Base-by-base conservation (phyloP, 2,888 invertebrate genomes). In the Hypsopygia costalis region DNA sequence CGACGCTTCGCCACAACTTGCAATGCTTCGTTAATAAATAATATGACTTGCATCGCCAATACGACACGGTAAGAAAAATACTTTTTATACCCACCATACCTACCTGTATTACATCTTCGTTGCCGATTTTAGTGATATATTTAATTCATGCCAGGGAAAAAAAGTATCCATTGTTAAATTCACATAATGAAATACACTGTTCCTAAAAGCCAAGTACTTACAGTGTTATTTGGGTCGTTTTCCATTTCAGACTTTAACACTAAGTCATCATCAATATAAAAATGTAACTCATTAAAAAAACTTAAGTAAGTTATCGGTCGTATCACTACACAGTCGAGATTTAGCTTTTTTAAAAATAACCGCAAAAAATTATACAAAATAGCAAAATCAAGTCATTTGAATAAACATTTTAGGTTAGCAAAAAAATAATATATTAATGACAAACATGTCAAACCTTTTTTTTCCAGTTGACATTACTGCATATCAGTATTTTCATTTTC, bases 371-470 rank as follows among this genome's bases (percentile, higher is more conserved):
- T 67, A 71, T 69, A 72, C 76, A 77, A 87, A 85, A 80, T 69
- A 78, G 63, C 70, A 80, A 73, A 81, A 82, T 88, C 80, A 88
- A 83, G 83, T 82, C 85, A 85, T 87, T 87, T 83, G 86, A 85
- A 80, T 80, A 87, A 87, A 87, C 88, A 88, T 88, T 88, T 88
- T 88, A 86, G 87, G 88, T 88, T 87, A 88, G 85, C 86, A 86
- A 88, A 88, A 86, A 86, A 85, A 85, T 85, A 64, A 79, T 87
- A 81, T 64, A 73, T 71, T 69, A 81, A 75, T 87, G 87, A 85
- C 88, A 81, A 76, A 61, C 80, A 85, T 86, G 87, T 85, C 86
- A 86, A 69, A 88, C 87, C 87, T 88, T 88, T 86, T 87, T 88
- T 81, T 86, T 88, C 85, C 83, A 79, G 70, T 59, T 87, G 87